Conservation (phyloP, 2,797 vertebrate genomes). For the Clarias platycephalus region DNA sequence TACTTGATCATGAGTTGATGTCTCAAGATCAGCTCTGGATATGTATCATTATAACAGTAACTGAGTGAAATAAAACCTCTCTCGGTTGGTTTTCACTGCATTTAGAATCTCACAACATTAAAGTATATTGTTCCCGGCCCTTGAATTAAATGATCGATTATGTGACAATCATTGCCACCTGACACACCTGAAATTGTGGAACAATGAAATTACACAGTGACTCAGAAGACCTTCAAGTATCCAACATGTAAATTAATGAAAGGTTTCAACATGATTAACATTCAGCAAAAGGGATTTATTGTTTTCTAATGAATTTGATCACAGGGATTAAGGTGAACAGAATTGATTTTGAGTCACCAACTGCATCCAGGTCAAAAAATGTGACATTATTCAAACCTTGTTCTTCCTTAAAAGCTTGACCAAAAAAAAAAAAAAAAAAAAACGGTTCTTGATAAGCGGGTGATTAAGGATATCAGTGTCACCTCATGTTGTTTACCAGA, state of each 20-base stretch:
- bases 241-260: slow-evolving; percentile 14
- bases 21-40: neutral
- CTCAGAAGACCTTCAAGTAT: slow-evolving; percentile 11
- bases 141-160: slow-evolving; percentile 23
- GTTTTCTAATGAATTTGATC: slow-evolving; percentile 50
- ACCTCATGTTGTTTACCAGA: slow-evolving; percentile 35
- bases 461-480: slow-evolving; percentile 17
- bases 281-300: slow-evolving; percentile 32
- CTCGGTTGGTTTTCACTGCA: slow-evolving; percentile 3
- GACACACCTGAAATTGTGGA: neutral
- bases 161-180: slow-evolving; percentile 3
- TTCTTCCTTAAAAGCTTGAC: slow-evolving; percentile 3
- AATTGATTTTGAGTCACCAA: slow-evolving; percentile 34
- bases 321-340: slow-evolving; percentile 35
- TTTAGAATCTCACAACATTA: neutral
- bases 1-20: neutral
- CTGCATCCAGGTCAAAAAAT: slow-evolving; percentile 38
- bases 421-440: slow-evolving; percentile 9
- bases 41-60: neutral
- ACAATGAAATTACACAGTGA: slow-evolving; percentile 21
- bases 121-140: neutral
- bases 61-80: neutral
- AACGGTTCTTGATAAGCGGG: slow-evolving; percentile 14
- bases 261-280: slow-evolving; percentile 37
- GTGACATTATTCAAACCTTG: neutral